A percentile compares a stretch with the other conserved stretches of the same genome.
These are phyloP conservation scores for Plecturocebus donacophilus DNA, from an alignment of 2,113 vertebrate genomes.

Conservation along the genomic window DNA sequence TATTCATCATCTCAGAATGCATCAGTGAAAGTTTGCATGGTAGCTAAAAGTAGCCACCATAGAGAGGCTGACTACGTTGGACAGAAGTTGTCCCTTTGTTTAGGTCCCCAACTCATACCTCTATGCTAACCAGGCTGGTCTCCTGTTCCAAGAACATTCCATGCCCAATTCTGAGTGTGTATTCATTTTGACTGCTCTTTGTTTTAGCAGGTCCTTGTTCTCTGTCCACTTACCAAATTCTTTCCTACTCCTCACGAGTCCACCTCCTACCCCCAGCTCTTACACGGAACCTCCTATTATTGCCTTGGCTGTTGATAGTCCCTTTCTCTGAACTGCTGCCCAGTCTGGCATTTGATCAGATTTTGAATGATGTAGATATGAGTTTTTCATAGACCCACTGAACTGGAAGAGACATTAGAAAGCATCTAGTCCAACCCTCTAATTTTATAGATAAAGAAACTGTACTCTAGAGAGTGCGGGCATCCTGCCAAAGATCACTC, in stretches of 20 bases:
- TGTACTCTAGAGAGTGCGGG: not conserved
- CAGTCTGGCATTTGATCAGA: conserved; percentile 60
- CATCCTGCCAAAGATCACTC: conserved; percentile 48
- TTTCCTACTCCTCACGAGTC: not conserved
- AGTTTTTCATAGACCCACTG: conserved; percentile 49
- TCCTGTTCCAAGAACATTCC: not conserved
- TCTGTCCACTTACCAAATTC: not conserved
- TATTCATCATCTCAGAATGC: not conserved
- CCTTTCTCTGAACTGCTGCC: conserved; percentile 70
- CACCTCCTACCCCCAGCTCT: not conserved
- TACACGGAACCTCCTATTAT: not conserved
- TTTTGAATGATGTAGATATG: conserved; percentile 56
- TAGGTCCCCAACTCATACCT: not conserved
- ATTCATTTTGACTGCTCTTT: not conserved
- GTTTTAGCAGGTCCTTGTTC: not conserved
- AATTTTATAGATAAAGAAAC: conserved; percentile 64
- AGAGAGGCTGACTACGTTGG: not conserved
- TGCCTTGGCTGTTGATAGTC: not conserved
- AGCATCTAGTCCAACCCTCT: not conserved
- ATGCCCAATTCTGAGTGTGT: not conserved
- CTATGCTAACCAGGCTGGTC: not conserved
- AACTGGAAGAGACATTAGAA: conserved; percentile 27
- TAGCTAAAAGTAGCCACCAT: not conserved
- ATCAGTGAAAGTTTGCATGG: not conserved
- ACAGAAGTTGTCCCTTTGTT: not conserved